Evolutionary conservation across 35 echinoderm and acorn worm genomes (phyloP), one percentile per base, ranked within the genome.

Genomic region (Diadema setosum): DNA sequence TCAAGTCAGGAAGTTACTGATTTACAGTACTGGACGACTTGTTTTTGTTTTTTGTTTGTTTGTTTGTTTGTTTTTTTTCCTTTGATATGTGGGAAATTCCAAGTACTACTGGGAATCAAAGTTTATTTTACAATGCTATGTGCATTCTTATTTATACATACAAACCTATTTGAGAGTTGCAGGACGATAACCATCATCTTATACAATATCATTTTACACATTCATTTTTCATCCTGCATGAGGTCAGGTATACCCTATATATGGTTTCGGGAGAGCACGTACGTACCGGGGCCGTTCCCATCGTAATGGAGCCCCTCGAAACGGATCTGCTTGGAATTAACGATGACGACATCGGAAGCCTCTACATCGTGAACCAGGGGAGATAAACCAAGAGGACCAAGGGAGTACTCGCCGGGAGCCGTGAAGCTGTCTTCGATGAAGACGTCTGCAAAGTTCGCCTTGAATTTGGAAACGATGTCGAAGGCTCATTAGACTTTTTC

Each of bases 221-320:
- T 81, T 46, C 25, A 1, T 24, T 3, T 42, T 81, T 14, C 40
- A n/a, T 41, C 5, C 5, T 8, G 29, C 6, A 39, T 21, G 36
- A 43, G 12, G 6, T 81, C 5, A 33, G 30, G 5, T 7, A 81
- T 26, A 11, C 5, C 45, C 36, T 42, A 26, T 41, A 81, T 5
- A 12, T 8, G 17, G 16, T 26, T n/a, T 40, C 45, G 11, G 75
- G 12, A 37, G 49, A 63, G 2, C 24, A 55, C 0, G 44, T 30
- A 81, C 90, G 32, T 83, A 97, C 95, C 95, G 83, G 95, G 95
- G 17, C 87, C 95, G 12, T 50, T 46, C 17, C 95, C 95, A 49
- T 97, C 95, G 59, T 97, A 97, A 24, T 82, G 30, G 55, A 97
- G 70, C 16, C 80, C 65, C 46, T 86, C 87, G n/a, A 97, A 76